These are phyloP conservation scores for Pseudocheirus occidentalis DNA, from an alignment of 2,797 vertebrate genomes.

Conservation along the genomic window DNA sequence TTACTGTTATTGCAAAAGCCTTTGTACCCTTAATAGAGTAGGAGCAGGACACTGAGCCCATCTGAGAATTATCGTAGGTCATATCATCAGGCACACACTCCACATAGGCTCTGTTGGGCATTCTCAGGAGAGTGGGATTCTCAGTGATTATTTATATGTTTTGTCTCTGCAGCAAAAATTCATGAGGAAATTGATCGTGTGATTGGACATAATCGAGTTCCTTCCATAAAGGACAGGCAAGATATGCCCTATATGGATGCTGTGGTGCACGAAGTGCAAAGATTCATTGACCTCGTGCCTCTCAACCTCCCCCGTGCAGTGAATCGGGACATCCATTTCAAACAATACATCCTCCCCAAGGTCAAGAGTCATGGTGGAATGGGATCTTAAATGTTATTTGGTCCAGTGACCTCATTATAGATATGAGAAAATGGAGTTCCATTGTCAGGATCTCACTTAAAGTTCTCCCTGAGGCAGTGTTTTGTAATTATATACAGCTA, in stretches of 20 bases:
- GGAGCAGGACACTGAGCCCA: no score
- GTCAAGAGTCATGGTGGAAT: slow-evolving; percentile 63
- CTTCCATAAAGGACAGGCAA: slow-evolving; percentile 78
- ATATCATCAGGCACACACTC: no score
- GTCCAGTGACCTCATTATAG: no score
- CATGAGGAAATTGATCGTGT: slow-evolving; percentile 85
- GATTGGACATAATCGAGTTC: slow-evolving; percentile 76
- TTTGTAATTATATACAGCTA: neutral
- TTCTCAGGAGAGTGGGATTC: no score
- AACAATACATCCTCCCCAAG: slow-evolving; percentile 83
- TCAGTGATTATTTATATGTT: no score
- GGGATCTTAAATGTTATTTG: no score
- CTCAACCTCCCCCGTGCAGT: slow-evolving; percentile 75
- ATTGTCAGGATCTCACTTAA: no score
- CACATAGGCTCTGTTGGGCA: no score
- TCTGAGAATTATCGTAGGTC: no score
- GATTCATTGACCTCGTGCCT: slow-evolving; percentile 80
- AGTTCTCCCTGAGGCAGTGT: no score
- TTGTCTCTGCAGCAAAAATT: slow-evolving; percentile 79
- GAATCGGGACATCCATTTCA: slow-evolving; percentile 78
- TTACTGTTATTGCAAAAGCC: neutral
- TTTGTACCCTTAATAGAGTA: no score
- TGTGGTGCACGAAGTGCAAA: slow-evolving; percentile 83
- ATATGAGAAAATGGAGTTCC: no score
- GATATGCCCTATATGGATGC: slow-evolving; percentile 84